Conservation (phyloP, 2,888 invertebrate genomes). For the Dioctria linearis region DNA sequence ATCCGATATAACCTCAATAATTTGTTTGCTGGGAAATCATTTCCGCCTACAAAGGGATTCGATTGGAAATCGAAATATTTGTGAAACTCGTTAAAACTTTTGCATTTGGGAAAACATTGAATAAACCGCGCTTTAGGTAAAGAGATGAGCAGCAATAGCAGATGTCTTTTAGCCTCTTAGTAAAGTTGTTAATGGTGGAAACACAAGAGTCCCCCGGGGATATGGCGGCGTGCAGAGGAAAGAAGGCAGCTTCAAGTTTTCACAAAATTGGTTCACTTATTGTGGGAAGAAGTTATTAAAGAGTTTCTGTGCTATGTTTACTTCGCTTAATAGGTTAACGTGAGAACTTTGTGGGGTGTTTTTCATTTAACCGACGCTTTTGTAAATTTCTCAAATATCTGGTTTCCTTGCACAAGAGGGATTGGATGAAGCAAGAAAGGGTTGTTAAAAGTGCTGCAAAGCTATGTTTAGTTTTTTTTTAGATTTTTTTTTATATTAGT, state of each 20-base stretch:
- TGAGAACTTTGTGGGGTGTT: background rate
- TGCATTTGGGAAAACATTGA: conserved; percentile 26
- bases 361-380: background rate
- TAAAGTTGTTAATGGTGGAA: background rate
- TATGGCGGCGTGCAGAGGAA: background rate
- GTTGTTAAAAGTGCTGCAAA: no score
- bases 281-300: conserved; percentile 19
- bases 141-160: conserved; percentile 3
- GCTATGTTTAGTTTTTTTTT: no score
- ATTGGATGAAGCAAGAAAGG: no score
- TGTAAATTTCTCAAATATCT: no score
- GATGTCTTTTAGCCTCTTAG: background rate
- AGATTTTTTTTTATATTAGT: no score
- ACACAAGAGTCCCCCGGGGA: background rate
- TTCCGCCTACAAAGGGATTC: conserved; percentile 31
- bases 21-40: conserved; percentile 44
- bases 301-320: background rate
- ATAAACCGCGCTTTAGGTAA: conserved; percentile 1
- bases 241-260: background rate
- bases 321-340: background rate
- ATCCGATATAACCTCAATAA: background rate
- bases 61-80: conserved; percentile 51
- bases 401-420: no score
- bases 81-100: conserved; percentile 50
- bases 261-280: background rate